Conservation (phyloP, 2,888 invertebrate genomes). For the Gisinianus flammeolus region DNA sequence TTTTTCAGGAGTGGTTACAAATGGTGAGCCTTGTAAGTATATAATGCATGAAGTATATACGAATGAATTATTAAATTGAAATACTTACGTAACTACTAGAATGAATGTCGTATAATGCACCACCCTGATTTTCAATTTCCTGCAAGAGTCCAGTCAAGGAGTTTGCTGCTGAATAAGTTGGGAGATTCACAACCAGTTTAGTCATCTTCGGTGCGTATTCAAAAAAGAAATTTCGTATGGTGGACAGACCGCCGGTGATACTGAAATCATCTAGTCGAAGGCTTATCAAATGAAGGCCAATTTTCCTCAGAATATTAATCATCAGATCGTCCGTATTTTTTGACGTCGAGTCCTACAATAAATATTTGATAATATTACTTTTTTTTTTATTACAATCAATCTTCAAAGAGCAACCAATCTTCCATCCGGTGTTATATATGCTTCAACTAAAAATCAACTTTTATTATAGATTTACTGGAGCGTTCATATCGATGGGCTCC, state of each 20-base stretch:
- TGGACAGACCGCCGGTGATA: neutral
- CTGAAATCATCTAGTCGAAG: neutral
- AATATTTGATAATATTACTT: neutral
- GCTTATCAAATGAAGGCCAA: neutral
- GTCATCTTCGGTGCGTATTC: neutral
- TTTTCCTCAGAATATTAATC: slow-evolving; percentile 2
- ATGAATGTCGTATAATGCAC: neutral
- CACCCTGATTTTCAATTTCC: neutral
- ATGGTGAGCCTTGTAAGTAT: no score
- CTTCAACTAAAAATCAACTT: no score
- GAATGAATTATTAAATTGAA: no score
- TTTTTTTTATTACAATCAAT: neutral
- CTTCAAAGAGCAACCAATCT: neutral
- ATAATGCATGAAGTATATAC: no score
- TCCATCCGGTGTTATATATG: no score
- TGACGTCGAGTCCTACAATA: neutral
- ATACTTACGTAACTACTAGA: neutral
- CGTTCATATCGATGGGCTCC: neutral
- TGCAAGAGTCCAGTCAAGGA: neutral
- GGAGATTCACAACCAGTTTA: neutral
- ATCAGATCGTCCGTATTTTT: neutral
- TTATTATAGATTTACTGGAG: slow-evolving; percentile 1
- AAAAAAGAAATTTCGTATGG: neutral
- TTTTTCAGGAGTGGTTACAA: no score
- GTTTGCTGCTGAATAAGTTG: neutral